Percentiles rank a stretch among this genome's conserved stretches.
Evolutionary conservation across 2,113 vertebrate genomes (phyloP).

Genomic region (Serilophus lunatus): DNA sequence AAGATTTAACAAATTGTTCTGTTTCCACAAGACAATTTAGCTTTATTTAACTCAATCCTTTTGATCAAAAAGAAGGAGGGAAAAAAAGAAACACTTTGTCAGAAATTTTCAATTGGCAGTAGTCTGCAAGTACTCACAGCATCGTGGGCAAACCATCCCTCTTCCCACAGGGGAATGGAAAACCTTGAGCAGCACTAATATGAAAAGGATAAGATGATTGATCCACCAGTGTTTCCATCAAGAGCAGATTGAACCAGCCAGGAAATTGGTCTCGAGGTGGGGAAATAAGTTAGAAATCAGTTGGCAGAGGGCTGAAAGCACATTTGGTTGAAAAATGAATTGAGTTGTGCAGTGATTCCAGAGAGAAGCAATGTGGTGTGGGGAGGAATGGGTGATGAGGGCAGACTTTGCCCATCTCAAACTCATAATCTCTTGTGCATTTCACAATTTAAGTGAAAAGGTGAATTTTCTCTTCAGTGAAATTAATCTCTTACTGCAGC

Average conservation of each 20-base stretch:
- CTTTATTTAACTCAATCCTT: background rate
- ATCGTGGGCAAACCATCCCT: background rate
- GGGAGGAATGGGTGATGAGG: background rate
- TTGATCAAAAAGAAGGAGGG: background rate
- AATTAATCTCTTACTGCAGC: background rate
- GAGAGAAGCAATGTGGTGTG: fast-evolving
- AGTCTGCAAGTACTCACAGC: background rate
- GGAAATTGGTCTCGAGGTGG: background rate
- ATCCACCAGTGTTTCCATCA: background rate
- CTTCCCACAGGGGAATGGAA: background rate
- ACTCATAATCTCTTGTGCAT: background rate
- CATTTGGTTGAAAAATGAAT: background rate
- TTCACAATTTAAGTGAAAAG: background rate
- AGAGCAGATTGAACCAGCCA: background rate
- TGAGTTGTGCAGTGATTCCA: background rate
- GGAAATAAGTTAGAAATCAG: background rate
- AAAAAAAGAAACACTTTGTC: background rate
- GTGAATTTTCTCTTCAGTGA: background rate
- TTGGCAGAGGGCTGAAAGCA: background rate
- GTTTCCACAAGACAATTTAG: background rate
- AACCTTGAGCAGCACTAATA: background rate
- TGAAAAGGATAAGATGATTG: background rate
- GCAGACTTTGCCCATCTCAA: background rate
- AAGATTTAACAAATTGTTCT: background rate
- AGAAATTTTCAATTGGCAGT: background rate